Conservation (phyloP, 2,113 vertebrate species). For the Burhinus bistriatus region DNA sequence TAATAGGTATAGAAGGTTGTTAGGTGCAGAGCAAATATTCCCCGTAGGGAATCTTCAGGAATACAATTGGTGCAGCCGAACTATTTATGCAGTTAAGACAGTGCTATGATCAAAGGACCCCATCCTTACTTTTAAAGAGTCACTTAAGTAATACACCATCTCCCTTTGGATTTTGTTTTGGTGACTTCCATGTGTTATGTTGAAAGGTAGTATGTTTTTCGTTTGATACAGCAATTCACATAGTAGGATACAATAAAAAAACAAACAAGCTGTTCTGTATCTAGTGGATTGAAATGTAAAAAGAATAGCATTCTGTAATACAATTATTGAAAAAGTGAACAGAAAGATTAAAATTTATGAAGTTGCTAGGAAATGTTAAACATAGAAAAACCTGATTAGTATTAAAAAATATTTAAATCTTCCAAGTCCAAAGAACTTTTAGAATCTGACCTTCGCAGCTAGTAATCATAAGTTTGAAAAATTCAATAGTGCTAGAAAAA, state of each 20-base stretch:
- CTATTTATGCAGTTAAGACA: background rate
- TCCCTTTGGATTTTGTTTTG: background rate
- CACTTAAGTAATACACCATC: background rate
- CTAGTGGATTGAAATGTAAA: background rate
- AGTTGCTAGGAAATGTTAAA: background rate
- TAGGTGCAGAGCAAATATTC: conserved; percentile 59
- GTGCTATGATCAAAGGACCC: background rate
- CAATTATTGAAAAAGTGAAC: background rate
- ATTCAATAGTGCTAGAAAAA: background rate
- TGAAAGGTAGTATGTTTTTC: background rate
- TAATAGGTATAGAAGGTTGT: background rate
- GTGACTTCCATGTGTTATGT: background rate
- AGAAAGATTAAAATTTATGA: background rate
- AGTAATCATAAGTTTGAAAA: conserved; percentile 11
- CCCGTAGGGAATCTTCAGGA: background rate
- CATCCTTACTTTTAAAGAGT: background rate
- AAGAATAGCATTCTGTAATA: background rate
- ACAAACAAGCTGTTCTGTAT: background rate
- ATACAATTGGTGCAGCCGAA: conserved; percentile 12
- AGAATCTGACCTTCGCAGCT: background rate
- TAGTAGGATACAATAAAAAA: background rate
- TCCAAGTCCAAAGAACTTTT: conserved; percentile 15
- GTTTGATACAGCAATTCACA: background rate
- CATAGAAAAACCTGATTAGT: background rate
- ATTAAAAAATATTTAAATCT: conserved; percentile 52